Conservation (phyloP, 1,140 invertebrate genomes). For the Cotesia typhae region DNA sequence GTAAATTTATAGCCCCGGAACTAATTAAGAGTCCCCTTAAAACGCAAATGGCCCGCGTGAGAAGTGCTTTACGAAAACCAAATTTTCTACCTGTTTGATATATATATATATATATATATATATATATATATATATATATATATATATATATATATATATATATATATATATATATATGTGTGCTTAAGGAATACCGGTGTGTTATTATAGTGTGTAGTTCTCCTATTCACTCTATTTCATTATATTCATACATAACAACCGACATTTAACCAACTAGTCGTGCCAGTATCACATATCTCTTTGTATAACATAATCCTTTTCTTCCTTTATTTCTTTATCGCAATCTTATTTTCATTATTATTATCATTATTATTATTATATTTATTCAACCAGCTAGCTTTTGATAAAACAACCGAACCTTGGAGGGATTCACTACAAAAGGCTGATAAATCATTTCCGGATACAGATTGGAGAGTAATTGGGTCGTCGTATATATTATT, state of each 20-base stretch:
- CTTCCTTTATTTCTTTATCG: too few relatives aligned
- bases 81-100: slow-evolving; percentile 41
- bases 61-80: slow-evolving; percentile 25
- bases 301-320: too few relatives aligned
- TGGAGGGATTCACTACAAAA: not conserved
- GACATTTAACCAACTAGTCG: too few relatives aligned
- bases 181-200: slow-evolving; percentile 1
- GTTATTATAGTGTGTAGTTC: not conserved
- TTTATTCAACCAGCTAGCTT: too few relatives aligned
- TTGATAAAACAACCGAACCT: too few relatives aligned
- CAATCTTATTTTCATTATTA: too few relatives aligned
- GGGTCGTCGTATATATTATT: slow-evolving; percentile 47
- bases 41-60: slow-evolving; percentile 39
- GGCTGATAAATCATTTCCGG: slow-evolving; percentile 56
- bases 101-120: slow-evolving; percentile 23
- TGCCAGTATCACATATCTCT: too few relatives aligned
- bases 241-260: too few relatives aligned
- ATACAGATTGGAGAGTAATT: slow-evolving; percentile 53
- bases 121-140: slow-evolving; percentile 19
- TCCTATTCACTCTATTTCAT: too few relatives aligned
- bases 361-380: too few relatives aligned
- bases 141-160: slow-evolving; percentile 16
- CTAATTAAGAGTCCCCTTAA: slow-evolving; percentile 41
- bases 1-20: slow-evolving; percentile 40
- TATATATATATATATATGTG: not conserved